Base-by-base conservation (phyloP, 2,113 vertebrate genomes). In the Nothocercus julius region DNA sequence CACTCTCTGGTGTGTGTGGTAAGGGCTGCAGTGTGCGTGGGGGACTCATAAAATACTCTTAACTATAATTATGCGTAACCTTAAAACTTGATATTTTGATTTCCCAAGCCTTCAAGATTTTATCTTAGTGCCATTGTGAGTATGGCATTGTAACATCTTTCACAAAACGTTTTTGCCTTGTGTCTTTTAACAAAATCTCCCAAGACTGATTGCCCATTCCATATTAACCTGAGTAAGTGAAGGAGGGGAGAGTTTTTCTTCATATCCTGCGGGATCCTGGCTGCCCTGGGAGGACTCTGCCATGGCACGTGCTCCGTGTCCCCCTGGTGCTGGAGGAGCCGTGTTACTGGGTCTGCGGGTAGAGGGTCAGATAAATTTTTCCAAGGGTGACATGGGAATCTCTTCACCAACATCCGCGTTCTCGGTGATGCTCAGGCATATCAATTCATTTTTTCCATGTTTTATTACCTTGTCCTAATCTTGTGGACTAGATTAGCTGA, bases 171-270 rank as follows among this genome's bases (percentile, higher is more conserved):
- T 69, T 15, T 21, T 84, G 36, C 40, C 30, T 81, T 62, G n/a
- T 73, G 13, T 58, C 36, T 30, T 58, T 79, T 44, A 28, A 68
- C 40, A 75, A 79, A 36, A 45, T 34, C 22, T 3, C 15, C 3
- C 27, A 58, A 59, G 15, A 21, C 51, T 20, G 18, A 14, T 2
- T 66, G 7, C 44, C 76, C 45, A 4, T 51, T 0, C 0, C 34
- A 28, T 56, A 1, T 82, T 13, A 25, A 36, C 21, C 8, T 59
- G 30, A 36, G 15, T 34, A 12, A 36, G 25, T 27, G 44, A 22
- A 32, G 36, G 45, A 49, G 12, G 7, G 22, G 22, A 66, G 54
- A 18, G 44, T 11, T 5, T 42, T 20, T 30, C 6, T 13, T 51
- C 42, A 20, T 7, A 36, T 27, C 66, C 32, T 88, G 38, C 18